Evolutionary conservation across 2,888 invertebrate genomes (phyloP).

Genomic region (Microctonus brassicae): DNA sequence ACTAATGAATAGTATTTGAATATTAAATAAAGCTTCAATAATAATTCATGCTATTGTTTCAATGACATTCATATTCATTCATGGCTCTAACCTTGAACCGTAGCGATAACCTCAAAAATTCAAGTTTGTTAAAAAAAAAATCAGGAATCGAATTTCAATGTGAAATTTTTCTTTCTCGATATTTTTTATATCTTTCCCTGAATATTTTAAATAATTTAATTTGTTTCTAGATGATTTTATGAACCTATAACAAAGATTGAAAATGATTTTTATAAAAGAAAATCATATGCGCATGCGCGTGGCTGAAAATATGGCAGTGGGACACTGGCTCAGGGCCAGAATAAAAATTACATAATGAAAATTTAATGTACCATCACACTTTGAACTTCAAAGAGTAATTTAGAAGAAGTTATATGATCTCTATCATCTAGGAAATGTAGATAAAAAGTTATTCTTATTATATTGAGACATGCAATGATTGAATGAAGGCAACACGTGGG

Average conservation of each 20-base stretch:
- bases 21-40: not conserved
- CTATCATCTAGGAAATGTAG: not conserved
- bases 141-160: no score
- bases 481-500: conserved; percentile 35
- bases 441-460: not conserved
- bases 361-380: conserved; percentile 31
- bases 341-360: conserved; percentile 53
- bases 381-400: conserved; percentile 20
- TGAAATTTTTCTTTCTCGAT: no score
- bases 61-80: not conserved
- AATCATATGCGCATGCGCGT: conserved; percentile 18
- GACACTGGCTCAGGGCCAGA: conserved; percentile 54
- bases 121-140: not conserved
- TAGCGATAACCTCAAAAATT: not conserved
- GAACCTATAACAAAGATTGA: not conserved
- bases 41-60: not conserved
- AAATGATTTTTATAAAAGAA: not conserved
- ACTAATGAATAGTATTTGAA: not conserved
- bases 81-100: not conserved
- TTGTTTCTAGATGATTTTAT: no score
- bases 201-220: no score
- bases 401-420: not conserved
- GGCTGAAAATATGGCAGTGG: conserved; percentile 48
- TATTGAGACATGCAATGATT: not conserved
- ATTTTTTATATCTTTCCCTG: not conserved